A percentile compares a stretch with the other conserved stretches of the same genome.
Conservation (phyloP, 2,113 vertebrate genomes). For the Nanorana parkeri region DNA sequence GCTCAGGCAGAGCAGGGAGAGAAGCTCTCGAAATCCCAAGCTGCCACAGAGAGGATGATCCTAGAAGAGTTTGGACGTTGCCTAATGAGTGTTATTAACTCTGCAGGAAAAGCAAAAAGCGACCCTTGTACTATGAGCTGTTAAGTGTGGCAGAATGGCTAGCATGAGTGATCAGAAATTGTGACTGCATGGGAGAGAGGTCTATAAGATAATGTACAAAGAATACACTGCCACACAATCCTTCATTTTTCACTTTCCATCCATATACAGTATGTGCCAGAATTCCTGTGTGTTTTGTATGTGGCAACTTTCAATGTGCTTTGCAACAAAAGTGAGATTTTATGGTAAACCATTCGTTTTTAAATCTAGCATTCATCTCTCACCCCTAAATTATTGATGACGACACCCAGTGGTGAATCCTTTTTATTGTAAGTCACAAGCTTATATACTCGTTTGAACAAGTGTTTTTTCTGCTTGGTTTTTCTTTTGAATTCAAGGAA, state of each 20-base stretch:
- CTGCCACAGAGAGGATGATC: conserved; percentile 87
- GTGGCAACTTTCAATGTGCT: conserved; percentile 62
- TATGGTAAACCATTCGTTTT: conserved; percentile 70
- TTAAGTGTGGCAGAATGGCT: conserved; percentile 68
- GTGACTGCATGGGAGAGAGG: neutral
- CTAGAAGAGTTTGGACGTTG: conserved; percentile 98
- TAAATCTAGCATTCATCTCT: conserved; percentile 66
- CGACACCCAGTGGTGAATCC: conserved; percentile 65
- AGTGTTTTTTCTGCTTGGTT: neutral
- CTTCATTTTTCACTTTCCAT: neutral
- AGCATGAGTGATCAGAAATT: neutral
- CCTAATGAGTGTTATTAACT: conserved; percentile 94
- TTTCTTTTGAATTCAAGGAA: neutral
- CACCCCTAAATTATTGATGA: conserved; percentile 28
- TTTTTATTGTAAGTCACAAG: conserved; percentile 55
- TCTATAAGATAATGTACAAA: neutral
- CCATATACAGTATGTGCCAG: conserved; percentile 55
- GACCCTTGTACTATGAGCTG: conserved; percentile 92
- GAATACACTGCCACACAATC: conserved; percentile 7
- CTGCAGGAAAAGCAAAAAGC: conserved; percentile 92
- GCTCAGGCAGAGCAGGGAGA: conserved; percentile 91
- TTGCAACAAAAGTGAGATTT: conserved; percentile 68
- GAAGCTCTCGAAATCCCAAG: conserved; percentile 84
- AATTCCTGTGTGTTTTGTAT: conserved; percentile 69
- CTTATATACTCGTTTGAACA: conserved; percentile 60